Evolutionary conservation across 1,140 invertebrate genomes (phyloP).

Genomic region (Drosophila novamexicana): DNA sequence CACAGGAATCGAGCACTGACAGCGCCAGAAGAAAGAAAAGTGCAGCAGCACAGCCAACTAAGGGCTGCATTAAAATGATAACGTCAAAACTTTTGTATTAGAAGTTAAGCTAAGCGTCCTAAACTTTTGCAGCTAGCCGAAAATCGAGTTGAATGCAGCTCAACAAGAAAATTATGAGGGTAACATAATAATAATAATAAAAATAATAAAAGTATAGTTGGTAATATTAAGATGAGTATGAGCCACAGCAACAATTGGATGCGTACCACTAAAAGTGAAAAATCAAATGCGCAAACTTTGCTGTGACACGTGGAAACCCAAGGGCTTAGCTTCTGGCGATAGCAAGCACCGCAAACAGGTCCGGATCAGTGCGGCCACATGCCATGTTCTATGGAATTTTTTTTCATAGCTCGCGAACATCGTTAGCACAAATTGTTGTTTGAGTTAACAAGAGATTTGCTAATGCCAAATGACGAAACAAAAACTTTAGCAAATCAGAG

Average conservation of each 20-base stretch:
- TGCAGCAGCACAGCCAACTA: constrained; percentile 10
- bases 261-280: constrained; percentile 12
- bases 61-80: constrained; percentile 54
- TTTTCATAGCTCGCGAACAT: constrained; percentile 69
- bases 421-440: constrained; percentile 77
- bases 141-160: constrained; percentile 2
- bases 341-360: constrained; percentile 5
- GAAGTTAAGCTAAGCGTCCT: constrained; percentile 4
- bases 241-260: background rate
- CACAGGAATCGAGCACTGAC: background rate
- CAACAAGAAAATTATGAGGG: constrained; percentile 4
- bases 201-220: background rate
- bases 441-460: constrained; percentile 41
- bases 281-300: constrained; percentile 29
- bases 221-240: constrained; percentile 4
- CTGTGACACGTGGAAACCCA: constrained; percentile 22
- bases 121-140: background rate
- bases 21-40: background rate
- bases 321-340: constrained; percentile 2
- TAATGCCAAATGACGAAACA: constrained; percentile 31
- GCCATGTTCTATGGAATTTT: constrained; percentile 35
- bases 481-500: constrained; percentile 45
- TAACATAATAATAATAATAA: background rate
- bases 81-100: constrained; percentile 45
- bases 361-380: constrained; percentile 59